Base-by-base conservation (phyloP, 2,113 vertebrate genomes). In the Morone chrysops region DNA sequence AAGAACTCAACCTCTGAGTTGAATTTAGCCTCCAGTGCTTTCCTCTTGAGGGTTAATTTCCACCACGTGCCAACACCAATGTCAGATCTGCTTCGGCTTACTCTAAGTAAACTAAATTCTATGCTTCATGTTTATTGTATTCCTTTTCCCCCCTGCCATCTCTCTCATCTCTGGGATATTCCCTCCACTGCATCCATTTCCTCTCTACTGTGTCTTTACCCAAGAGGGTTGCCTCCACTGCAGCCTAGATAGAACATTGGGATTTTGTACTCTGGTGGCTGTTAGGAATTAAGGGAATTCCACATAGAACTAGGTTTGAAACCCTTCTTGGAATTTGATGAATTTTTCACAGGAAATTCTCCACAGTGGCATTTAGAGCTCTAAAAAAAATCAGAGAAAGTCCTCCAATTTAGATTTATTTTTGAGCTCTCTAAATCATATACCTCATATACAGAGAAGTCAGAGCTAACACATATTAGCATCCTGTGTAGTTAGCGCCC, bases 221-320 rank as follows among this genome's bases (percentile, higher is more conserved):
- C 72, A 53, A 54, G 67, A 89, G 87, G 53, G 75, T 67, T 4
- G 61, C 54, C 61, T 84, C 54, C 10, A 20, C 69, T 70, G 43
- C 8, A 77, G 67, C 48, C 10, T 25, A 17, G 41, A 72, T 65
- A 70, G 59, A 87, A 57, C 68, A 76, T n/a, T 6, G 25, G 36
- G 48, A 51, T 63, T 70, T 68, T 82, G 48, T 68, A 53, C 41
- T 36, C 72, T 43, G 20, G 57, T 48, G 71, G 18, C 45, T 73
- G 31, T 59, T 70, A 59, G n/a, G 73, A 90, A 76, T 53, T 18
- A 51, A 56, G 69, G 50, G 63, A 89, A 83, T 80, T 71, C 25
- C 47, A 51, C 36, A 50, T 78, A 86, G 12, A 61, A 61, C 61
- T 67, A 22, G 53, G 48, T 36, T 65, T 56, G 20, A 56, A 78